These are phyloP conservation scores for Gyps fulvus DNA, from an alignment of 2,113 vertebrate genomes.

Conservation along the genomic window DNA sequence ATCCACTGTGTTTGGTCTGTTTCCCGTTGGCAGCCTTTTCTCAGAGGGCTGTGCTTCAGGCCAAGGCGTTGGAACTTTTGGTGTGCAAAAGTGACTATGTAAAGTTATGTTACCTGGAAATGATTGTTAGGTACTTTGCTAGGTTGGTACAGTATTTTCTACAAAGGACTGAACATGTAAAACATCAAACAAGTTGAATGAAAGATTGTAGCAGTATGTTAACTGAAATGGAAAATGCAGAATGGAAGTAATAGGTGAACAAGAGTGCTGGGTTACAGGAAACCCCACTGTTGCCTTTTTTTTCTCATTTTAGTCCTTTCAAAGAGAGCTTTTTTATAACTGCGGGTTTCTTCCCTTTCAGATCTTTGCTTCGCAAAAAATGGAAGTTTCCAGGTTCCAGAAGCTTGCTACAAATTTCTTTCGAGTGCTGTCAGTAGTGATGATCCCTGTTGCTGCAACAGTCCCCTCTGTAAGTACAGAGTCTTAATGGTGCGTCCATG, in stretches of 20 bases:
- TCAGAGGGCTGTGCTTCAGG: neutral
- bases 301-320: accelerated
- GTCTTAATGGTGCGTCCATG: accelerated
- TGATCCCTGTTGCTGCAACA: conserved; percentile 87
- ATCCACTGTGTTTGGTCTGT: accelerated
- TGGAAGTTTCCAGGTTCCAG: conserved; percentile 75
- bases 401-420: conserved; percentile 73
- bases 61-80: accelerated
- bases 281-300: neutral
- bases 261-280: neutral
- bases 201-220: neutral
- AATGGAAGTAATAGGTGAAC: neutral
- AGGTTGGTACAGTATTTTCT: neutral
- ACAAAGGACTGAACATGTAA: too few relatives aligned
- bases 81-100: neutral
- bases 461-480: conserved; percentile 85
- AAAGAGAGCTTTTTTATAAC: neutral
- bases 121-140: too few relatives aligned
- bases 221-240: neutral
- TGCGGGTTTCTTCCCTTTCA: conserved; percentile 24
- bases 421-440: conserved; percentile 78
- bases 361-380: conserved; percentile 82
- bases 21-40: neutral
- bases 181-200: too few relatives aligned
- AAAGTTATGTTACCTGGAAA: neutral